These are phyloP conservation scores for Pteruthius melanotis DNA, from an alignment of 2,113 vertebrate genomes.

Conservation along the genomic window DNA sequence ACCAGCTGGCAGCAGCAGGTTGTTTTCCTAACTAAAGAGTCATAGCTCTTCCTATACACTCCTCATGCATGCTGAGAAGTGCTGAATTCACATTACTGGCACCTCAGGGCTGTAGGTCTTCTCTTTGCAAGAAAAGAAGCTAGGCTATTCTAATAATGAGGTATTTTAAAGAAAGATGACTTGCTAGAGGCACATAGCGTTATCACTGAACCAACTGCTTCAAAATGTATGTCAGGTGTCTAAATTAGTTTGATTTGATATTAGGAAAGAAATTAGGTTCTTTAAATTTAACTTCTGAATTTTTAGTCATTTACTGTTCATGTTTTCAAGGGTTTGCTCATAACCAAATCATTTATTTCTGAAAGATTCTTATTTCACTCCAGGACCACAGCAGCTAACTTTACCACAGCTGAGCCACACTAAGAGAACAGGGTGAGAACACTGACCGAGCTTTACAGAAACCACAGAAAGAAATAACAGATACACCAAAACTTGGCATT, in stretches of 20 bases:
- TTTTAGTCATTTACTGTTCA: neutral
- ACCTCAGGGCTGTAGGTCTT: neutral
- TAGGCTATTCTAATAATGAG: neutral
- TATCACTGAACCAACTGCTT: neutral
- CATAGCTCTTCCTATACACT: neutral
- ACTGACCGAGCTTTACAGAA: neutral
- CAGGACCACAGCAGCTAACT: neutral
- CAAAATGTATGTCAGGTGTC: neutral
- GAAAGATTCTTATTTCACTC: neutral
- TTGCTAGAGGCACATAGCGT: neutral
- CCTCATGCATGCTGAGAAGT: fast-evolving
- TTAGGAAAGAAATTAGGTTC: neutral
- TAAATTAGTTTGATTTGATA: neutral
- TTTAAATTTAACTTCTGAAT: neutral
- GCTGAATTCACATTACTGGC: neutral
- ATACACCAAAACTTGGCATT: neutral
- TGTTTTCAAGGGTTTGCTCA: neutral
- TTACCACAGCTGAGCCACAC: neutral
- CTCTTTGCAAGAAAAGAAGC: neutral
- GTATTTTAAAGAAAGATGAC: neutral
- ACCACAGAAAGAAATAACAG: neutral
- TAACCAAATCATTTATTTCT: neutral
- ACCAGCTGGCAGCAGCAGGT: neutral
- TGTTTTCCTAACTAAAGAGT: neutral
- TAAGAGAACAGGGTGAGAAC: neutral